A percentile compares a stretch with the other conserved stretches of the same genome.
Evolutionary conservation across 2,797 vertebrate genomes (phyloP).

Genomic region (Galagoides demidoff): DNA sequence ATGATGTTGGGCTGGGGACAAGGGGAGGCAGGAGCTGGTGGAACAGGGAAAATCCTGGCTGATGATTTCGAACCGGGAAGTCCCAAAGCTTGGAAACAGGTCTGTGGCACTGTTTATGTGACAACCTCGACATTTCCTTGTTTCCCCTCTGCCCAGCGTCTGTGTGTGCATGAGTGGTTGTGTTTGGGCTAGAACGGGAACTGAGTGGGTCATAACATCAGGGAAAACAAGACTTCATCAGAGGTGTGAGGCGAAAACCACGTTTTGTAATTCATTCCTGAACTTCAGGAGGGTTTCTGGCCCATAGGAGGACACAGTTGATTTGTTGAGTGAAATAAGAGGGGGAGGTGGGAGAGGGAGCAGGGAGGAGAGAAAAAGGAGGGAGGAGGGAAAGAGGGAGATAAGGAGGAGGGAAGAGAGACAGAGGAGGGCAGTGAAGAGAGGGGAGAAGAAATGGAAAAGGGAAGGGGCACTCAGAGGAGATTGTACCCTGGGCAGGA

Average conservation of each 20-base stretch:
- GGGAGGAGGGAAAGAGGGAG: background rate
- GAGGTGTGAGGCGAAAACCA: background rate
- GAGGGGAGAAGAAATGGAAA: too few relatives aligned
- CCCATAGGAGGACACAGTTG: background rate
- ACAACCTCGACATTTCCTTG: too few relatives aligned
- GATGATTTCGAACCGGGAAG: background rate
- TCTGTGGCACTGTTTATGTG: fast-evolving
- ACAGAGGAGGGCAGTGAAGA: background rate
- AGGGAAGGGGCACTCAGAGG: too few relatives aligned
- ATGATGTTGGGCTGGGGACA: background rate
- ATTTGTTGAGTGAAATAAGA: background rate
- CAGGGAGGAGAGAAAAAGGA: too few relatives aligned
- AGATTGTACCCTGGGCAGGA: background rate
- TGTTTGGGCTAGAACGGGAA: background rate
- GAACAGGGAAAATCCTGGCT: background rate
- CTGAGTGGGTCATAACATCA: background rate
- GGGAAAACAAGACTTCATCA: background rate
- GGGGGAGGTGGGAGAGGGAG: background rate
- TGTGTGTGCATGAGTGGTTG: fast-evolving
- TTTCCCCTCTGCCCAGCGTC: background rate
- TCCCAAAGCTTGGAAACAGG: background rate
- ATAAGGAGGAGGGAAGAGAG: too few relatives aligned
- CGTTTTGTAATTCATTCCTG: fast-evolving
- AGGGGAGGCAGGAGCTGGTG: background rate
- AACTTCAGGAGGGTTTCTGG: background rate